Conservation (phyloP, 2,113 vertebrate species). For the Serinus canaria region DNA sequence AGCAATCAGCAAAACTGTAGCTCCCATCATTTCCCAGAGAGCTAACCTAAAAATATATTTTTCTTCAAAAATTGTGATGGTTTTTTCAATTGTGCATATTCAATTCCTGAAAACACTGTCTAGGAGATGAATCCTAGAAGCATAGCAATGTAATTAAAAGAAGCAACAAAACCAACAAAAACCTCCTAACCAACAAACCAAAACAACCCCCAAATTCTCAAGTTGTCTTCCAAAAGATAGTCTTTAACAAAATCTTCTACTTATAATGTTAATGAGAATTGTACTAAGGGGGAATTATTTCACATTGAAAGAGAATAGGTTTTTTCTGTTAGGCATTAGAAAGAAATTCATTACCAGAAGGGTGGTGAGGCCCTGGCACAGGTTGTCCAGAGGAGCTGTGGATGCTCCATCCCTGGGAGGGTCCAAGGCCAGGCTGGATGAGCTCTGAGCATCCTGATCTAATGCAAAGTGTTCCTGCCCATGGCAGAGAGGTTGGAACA, state of each 20-base stretch:
- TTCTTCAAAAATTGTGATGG: neutral
- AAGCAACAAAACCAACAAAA: neutral
- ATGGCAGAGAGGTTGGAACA: accelerated
- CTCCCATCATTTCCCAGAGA: neutral
- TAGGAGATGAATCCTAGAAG: neutral
- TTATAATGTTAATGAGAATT: neutral
- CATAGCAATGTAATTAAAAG: neutral
- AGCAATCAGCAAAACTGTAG: neutral
- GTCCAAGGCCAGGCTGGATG: neutral
- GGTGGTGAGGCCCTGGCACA: neutral
- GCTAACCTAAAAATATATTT: neutral
- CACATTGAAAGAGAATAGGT: neutral
- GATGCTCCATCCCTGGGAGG: neutral
- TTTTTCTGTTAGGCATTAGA: neutral
- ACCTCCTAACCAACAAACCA: accelerated
- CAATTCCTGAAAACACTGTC: neutral
- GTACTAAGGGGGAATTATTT: neutral
- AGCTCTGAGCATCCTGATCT: accelerated
- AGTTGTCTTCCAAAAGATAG: neutral
- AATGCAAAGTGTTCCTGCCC: accelerated
- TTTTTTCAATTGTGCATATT: neutral
- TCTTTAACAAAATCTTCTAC: neutral
- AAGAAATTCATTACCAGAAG: neutral
- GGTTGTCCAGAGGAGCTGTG: neutral
- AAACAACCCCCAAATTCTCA: neutral